A percentile compares a stretch with the other conserved stretches of the same genome.
These are phyloP conservation scores for Thamnophis sirtalis DNA, from an alignment of 2,113 vertebrate species.

Conservation along the genomic window DNA sequence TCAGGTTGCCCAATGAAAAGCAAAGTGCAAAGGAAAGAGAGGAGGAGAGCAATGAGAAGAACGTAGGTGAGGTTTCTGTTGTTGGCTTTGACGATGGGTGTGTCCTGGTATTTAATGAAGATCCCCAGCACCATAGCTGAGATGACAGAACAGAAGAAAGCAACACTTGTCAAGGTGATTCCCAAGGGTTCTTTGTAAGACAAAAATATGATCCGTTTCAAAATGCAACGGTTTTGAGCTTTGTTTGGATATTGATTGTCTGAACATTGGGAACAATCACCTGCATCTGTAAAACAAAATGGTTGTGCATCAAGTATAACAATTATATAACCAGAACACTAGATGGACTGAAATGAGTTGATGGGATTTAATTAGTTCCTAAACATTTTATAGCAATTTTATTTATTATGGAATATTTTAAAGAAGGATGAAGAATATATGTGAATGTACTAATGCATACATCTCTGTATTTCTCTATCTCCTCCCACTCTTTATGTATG, in stretches of 20 bases:
- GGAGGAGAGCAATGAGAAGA: no score
- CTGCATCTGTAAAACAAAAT: not conserved
- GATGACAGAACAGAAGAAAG: not conserved
- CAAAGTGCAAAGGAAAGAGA: no score
- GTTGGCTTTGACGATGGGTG: no score
- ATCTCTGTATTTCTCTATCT: no score
- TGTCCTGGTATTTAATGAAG: no score
- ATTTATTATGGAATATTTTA: not conserved
- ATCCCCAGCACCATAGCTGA: no score
- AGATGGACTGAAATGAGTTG: not conserved
- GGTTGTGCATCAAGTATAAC: not conserved
- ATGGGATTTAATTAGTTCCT: not conserved
- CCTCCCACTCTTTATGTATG: no score
- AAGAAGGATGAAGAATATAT: not conserved
- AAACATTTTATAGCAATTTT: not conserved
- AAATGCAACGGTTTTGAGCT: not conserved
- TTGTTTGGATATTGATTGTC: not conserved
- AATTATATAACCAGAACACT: not conserved
- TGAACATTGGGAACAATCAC: not conserved
- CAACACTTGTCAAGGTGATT: not conserved
- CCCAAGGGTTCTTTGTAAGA: not conserved
- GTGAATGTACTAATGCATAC: not conserved
- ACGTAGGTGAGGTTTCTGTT: no score
- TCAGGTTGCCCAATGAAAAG: no score
- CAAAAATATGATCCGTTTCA: not conserved